Percentiles rank a stretch among this genome's conserved stretches.
These are phyloP conservation scores for Drosophila micromelanica DNA, from an alignment of 1,140 invertebrate genomes.

Conservation along the genomic window DNA sequence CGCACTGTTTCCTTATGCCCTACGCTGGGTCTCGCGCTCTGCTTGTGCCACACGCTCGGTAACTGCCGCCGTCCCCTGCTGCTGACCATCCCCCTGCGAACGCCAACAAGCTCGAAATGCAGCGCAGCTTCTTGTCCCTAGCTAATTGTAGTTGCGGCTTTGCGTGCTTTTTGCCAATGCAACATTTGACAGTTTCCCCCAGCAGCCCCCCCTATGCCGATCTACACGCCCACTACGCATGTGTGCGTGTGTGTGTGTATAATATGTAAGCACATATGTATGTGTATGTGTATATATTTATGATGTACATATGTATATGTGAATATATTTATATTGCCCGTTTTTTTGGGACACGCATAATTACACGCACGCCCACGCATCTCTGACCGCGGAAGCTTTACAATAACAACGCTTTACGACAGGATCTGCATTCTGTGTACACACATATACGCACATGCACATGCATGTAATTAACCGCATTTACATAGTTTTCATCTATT, in stretches of 20 bases:
- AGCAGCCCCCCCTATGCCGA: slow-evolving; percentile 1
- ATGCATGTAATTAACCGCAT: slow-evolving; percentile 9
- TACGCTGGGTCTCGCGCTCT: slow-evolving; percentile 44
- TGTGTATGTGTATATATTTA: slow-evolving; percentile 1
- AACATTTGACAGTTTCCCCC: slow-evolving; percentile 36
- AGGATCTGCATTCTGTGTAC: not conserved
- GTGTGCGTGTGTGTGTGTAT: slow-evolving; percentile 7
- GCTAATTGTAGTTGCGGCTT: slow-evolving; percentile 26
- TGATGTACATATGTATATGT: slow-evolving; percentile 1
- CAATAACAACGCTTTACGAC: not conserved
- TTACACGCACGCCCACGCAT: slow-evolving; percentile 8
- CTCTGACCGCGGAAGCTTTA: not conserved
- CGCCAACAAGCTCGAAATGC: slow-evolving; percentile 9
- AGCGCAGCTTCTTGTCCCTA: slow-evolving; percentile 34
- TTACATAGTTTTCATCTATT: slow-evolving; percentile 28
- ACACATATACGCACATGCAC: not conserved
- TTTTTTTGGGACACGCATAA: slow-evolving; percentile 14
- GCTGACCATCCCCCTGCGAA: not conserved
- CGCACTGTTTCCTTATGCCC: slow-evolving; percentile 64
- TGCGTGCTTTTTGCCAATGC: no score
- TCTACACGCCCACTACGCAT: slow-evolving; percentile 33
- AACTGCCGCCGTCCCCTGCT: slow-evolving; percentile 27
- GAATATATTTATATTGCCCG: slow-evolving; percentile 3
- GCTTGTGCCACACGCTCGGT: slow-evolving; percentile 30
- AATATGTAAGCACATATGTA: not conserved